Evolutionary conservation across 2,113 vertebrate genomes (phyloP), one percentile per base, ranked within the genome.

Genomic region (Tylochromis polylepis): DNA sequence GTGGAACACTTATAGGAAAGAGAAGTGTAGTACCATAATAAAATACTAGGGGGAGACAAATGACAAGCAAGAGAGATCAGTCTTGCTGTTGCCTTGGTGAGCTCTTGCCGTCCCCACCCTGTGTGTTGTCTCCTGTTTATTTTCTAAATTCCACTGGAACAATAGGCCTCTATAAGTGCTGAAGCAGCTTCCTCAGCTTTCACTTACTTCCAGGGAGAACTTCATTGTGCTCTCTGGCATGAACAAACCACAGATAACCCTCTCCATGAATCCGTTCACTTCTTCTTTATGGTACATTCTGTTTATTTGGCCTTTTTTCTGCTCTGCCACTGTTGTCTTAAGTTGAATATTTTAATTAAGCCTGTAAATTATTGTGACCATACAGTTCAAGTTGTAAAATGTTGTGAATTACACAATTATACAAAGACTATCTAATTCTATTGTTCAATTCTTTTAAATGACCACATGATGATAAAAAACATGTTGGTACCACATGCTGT

Each of bases 111-210:
- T 53, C 83, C 51, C 85, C 87, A 3, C 87, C 90, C 78, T 4
- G 3, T 38, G 56, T 65, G 77, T 84, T 85, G 59, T 83, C 84
- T 83, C 53, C 14, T 93, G 89, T 92, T 92, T 90, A 88, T 90
- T 90, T 70, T 55, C 57, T 11, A 46, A 88, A 92, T 92, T 92
- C 87, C 80, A 41, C 3, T 85, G 53, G 85, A 89, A 91, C 89
- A 91, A 90, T 86, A 41, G 77, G 4, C 70, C 2, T 3, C 55
- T 22, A 51, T 81, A 4, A 20, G 6, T 29, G 60, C 62, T 29
- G 38, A 72, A 84, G 41, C 62, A 49, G 56, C 62, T 79, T 29
- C 36, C 56, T 38, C 24, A 41, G 57, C 81, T 59, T 81, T 79
- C 65, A 41, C 46, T 80, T 20, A 29, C 38, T 77, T 24, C 29